A percentile compares a stretch with the other conserved stretches of the same genome.
These are phyloP conservation scores for Cylas formicarius DNA, from an alignment of 1,140 invertebrate genomes.

Conservation along the genomic window DNA sequence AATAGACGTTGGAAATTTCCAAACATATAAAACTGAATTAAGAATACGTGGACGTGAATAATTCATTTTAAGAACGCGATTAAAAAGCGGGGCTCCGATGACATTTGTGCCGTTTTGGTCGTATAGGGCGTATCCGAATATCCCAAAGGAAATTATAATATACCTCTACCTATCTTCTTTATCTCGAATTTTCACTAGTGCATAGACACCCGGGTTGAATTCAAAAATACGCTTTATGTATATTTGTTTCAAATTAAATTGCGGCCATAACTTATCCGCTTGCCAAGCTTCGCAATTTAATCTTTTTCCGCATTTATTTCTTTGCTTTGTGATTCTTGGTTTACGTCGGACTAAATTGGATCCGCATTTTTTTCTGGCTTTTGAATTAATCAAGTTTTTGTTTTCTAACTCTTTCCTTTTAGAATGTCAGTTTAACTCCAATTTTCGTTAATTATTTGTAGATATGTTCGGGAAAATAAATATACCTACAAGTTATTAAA, in stretches of 20 bases:
- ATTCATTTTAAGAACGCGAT: conserved; percentile 20
- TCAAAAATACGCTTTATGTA: conserved; percentile 16
- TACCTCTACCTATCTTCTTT: conserved; percentile 22
- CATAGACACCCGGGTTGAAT: conserved; percentile 16
- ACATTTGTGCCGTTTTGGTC: conserved; percentile 18
- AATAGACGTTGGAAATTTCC: too few relatives aligned
- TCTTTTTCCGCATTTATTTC: conserved; percentile 18
- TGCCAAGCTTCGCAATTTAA: conserved; percentile 16
- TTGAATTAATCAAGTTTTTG: too few relatives aligned
- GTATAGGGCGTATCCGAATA: conserved; percentile 18
- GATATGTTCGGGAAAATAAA: too few relatives aligned
- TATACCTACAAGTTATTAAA: too few relatives aligned
- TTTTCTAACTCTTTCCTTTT: too few relatives aligned
- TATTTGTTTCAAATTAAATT: conserved; percentile 21
- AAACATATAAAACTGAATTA: conserved; percentile 19
- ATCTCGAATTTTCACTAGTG: conserved; percentile 15
- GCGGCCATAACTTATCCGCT: conserved; percentile 18
- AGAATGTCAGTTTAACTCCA: too few relatives aligned
- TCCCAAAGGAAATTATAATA: conserved; percentile 24
- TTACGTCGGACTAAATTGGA: too few relatives aligned
- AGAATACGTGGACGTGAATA: conserved; percentile 13
- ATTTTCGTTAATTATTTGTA: too few relatives aligned
- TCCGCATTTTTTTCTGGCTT: too few relatives aligned
- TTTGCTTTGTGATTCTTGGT: too few relatives aligned
- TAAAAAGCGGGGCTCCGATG: conserved; percentile 19